phyloP scores from a whole-genome alignment of 2,888 invertebrate genomes.

The Drosophila kambysellisi region DNA sequence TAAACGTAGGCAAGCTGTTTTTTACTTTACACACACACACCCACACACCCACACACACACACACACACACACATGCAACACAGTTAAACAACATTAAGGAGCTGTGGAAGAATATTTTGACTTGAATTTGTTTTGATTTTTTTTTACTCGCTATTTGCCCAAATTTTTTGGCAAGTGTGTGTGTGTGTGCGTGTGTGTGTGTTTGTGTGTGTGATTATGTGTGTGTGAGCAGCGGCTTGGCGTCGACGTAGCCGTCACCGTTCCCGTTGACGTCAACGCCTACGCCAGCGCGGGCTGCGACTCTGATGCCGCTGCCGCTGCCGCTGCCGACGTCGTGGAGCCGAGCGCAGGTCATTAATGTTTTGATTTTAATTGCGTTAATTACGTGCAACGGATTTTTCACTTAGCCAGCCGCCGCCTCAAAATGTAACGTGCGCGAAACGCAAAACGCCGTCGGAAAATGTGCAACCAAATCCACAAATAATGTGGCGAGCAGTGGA shows the following conservation, averaged over 20 bases:
- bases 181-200: background rate
- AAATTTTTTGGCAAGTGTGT: constrained; percentile 10
- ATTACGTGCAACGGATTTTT: constrained; percentile 84
- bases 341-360: constrained; percentile 83
- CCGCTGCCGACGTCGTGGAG: constrained; percentile 52
- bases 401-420: constrained; percentile 56
- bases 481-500: background rate
- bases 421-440: constrained; percentile 28
- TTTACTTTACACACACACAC: background rate
- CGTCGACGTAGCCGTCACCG: constrained; percentile 46
- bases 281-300: constrained; percentile 19
- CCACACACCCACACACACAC: background rate
- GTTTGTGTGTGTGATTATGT: background rate
- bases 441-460: constrained; percentile 52
- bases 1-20: constrained; percentile 65
- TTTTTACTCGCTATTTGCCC: constrained; percentile 7
- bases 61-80: constrained; percentile 1
- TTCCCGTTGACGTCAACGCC: constrained; percentile 42
- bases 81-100: constrained; percentile 48
- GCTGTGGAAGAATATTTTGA: constrained; percentile 45
- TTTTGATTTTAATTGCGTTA: constrained; percentile 85
- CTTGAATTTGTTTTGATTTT: constrained; percentile 33
- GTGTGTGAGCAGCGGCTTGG: constrained; percentile 20
- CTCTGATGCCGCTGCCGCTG: constrained; percentile 28
- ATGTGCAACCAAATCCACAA: constrained; percentile 9